Conservation (phyloP, 2,113 vertebrate genomes). For the Oreochromis spilurus region DNA sequence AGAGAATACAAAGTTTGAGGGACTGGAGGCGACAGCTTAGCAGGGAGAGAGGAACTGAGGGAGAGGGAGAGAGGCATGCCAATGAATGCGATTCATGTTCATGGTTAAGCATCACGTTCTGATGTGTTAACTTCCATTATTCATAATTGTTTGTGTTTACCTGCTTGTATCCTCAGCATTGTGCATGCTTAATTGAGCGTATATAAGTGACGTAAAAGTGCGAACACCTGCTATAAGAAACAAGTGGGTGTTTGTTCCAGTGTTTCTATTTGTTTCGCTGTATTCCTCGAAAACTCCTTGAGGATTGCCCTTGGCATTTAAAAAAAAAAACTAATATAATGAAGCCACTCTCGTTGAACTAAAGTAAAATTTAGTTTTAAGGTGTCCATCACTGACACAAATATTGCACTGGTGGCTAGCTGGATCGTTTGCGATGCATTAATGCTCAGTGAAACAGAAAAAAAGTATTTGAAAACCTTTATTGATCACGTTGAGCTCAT, state of each 20-base stretch:
- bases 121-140: slow-evolving; percentile 17
- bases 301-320: neutral
- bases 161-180: neutral
- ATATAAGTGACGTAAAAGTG: neutral
- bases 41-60: slow-evolving; percentile 13
- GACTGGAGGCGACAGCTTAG: slow-evolving; percentile 59
- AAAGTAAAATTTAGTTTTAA: neutral
- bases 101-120: neutral
- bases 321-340: neutral
- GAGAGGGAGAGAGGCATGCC: neutral
- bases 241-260: neutral
- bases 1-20: slow-evolving; percentile 72
- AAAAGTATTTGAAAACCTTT: neutral
- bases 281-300: neutral
- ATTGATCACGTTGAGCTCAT: neutral
- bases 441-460: neutral
- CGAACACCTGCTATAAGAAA: neutral
- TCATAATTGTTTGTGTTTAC: neutral
- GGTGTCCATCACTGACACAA: neutral
- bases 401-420: neutral
- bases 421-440: neutral
- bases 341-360: neutral
- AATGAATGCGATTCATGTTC: neutral
- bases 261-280: neutral
- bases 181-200: slow-evolving; percentile 1